Evolutionary conservation across 2,888 invertebrate genomes (phyloP).

Genomic region (Zygaena filipendulae): DNA sequence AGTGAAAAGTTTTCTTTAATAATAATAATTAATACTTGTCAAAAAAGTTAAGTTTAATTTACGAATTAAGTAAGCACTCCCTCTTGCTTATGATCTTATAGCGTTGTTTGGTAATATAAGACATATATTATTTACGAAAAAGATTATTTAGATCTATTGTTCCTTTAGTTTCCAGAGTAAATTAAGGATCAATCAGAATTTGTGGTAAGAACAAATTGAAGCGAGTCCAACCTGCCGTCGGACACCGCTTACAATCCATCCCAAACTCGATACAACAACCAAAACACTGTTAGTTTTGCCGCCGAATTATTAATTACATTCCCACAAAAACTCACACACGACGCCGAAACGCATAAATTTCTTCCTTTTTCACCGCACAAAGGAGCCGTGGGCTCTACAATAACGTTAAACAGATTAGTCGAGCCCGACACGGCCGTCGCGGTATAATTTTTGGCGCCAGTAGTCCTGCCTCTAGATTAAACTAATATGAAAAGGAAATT

Average conservation of each 20-base stretch:
- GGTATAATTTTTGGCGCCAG: conserved; percentile 69
- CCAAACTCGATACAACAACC: conserved; percentile 46
- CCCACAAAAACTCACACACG: conserved; percentile 64
- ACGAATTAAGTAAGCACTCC: too few species aligned
- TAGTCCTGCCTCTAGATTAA: conserved; percentile 66
- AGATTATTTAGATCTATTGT: too few species aligned
- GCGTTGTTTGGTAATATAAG: too few species aligned
- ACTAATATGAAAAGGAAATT: conserved; percentile 70
- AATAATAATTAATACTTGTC: too few species aligned
- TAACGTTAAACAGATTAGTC: conserved; percentile 65
- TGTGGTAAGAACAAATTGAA: too few species aligned
- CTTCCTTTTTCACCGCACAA: conserved; percentile 67
- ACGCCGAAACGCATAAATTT: conserved; percentile 67
- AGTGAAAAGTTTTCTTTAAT: too few species aligned
- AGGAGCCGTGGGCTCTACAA: conserved; percentile 52
- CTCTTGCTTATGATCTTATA: too few species aligned
- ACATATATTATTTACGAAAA: too few species aligned
- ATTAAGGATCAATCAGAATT: too few species aligned
- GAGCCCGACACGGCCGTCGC: conserved; percentile 58
- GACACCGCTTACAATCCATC: conserved; percentile 43
- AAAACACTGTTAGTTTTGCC: conserved; percentile 71
- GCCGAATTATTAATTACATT: conserved; percentile 71
- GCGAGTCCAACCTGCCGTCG: conserved; percentile 22
- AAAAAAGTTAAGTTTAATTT: too few species aligned
- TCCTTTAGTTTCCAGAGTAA: too few species aligned